These are phyloP conservation scores for Bombyx mandarina DNA, from an alignment of 1,140 invertebrate genomes.

Conservation along the genomic window DNA sequence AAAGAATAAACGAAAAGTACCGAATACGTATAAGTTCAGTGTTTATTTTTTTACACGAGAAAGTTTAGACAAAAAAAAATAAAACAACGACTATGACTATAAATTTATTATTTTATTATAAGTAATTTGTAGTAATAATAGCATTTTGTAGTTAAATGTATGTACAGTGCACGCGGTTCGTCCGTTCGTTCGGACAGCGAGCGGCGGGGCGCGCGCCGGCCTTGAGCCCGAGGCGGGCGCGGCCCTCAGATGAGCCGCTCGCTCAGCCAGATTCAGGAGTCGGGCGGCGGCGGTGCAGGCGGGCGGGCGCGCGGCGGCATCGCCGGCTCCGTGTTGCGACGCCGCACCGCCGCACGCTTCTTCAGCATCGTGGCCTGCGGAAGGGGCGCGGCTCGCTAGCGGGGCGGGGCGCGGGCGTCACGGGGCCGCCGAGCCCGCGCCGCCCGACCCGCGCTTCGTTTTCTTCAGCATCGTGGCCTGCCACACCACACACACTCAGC, in stretches of 20 bases:
- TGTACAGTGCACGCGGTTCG: constrained; percentile 23
- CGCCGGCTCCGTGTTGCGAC: constrained; percentile 92
- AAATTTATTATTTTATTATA: constrained; percentile 57
- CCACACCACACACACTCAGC: constrained; percentile 40
- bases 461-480: constrained; percentile 94
- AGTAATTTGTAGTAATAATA: constrained; percentile 48
- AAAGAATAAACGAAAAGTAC: constrained; percentile 29
- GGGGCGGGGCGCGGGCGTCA: constrained; percentile 32
- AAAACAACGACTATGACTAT: constrained; percentile 54
- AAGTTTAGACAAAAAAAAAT: constrained; percentile 34
- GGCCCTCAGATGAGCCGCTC: constrained; percentile 77
- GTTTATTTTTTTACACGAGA: constrained; percentile 43
- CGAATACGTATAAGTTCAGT: constrained; percentile 20
- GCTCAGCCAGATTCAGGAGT: constrained; percentile 76
- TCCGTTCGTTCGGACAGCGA: constrained; percentile 35
- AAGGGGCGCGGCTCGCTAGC: constrained; percentile 59
- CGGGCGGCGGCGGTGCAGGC: constrained; percentile 33
- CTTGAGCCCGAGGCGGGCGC: constrained; percentile 72
- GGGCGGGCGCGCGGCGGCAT: constrained; percentile 74
- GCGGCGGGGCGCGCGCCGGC: constrained; percentile 64
- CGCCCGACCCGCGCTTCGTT: constrained; percentile 88
- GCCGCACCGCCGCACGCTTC: constrained; percentile 94
- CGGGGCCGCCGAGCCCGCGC: constrained; percentile 37
- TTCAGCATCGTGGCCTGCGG: constrained; percentile 89
- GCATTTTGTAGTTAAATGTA: constrained; percentile 42